Evolutionary conservation across 1,140 invertebrate species (phyloP).

Genomic region (Dreissena rostriformis): DNA sequence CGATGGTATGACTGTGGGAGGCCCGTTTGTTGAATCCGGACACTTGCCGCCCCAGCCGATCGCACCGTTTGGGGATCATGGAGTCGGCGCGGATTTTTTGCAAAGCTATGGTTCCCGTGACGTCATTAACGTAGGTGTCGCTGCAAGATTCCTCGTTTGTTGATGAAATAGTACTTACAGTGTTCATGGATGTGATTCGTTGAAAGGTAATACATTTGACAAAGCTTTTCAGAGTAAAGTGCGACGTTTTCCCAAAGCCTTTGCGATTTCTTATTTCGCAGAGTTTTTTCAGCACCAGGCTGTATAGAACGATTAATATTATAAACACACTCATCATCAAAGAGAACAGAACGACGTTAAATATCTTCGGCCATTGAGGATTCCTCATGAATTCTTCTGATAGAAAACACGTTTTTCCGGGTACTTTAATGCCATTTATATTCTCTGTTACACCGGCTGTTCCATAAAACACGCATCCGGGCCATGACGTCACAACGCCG

Average conservation of each 20-base stretch:
- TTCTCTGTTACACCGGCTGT: constrained; percentile 5
- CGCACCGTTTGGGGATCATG: background rate
- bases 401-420: constrained; percentile 14
- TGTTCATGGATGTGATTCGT: background rate
- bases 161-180: background rate
- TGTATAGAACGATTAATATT: constrained; percentile 22
- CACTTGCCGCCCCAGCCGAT: background rate
- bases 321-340: background rate
- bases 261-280: constrained; percentile 1
- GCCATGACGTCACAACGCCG: background rate
- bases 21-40: background rate
- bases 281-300: background rate
- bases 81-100: background rate
- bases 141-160: background rate
- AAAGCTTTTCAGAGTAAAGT: background rate
- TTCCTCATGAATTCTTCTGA: background rate
- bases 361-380: constrained; percentile 9
- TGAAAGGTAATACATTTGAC: background rate
- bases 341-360: constrained; percentile 8
- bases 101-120: background rate
- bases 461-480: constrained; percentile 17
- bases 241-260: background rate
- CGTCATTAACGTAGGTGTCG: background rate
- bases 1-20: background rate
- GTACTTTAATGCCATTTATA: background rate